Conservation (phyloP, 2,888 invertebrate genomes). For the Julus scanicus region DNA sequence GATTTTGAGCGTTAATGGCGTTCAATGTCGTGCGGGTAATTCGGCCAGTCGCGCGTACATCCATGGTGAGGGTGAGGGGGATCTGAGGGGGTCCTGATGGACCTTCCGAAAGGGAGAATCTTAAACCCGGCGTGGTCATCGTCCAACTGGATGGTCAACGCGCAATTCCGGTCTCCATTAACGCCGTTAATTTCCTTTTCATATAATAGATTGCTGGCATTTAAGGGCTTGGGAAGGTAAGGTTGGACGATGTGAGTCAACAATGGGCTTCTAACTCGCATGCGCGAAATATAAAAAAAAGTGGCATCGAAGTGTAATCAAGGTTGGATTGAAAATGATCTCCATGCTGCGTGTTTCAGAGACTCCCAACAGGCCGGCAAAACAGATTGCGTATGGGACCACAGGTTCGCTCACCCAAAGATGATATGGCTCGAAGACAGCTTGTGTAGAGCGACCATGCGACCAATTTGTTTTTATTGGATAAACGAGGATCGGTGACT, state of each 20-base stretch:
- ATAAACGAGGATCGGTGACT: slow-evolving; percentile 2
- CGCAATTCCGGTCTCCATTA: slow-evolving; percentile 8
- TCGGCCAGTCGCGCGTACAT: background rate
- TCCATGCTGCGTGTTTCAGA: background rate
- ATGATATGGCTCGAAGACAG: too few species aligned
- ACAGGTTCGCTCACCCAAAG: background rate
- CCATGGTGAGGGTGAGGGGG: too few species aligned
- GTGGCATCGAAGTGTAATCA: background rate
- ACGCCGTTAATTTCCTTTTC: slow-evolving; percentile 33
- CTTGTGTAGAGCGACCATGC: too few species aligned
- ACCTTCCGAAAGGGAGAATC: background rate
- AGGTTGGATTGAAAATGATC: slow-evolving; percentile 26
- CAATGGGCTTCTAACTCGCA: background rate
- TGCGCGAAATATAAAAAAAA: slow-evolving; percentile 5
- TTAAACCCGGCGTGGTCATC: slow-evolving; percentile 17
- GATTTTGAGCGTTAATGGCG: slow-evolving; percentile 8
- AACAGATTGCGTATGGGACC: background rate
- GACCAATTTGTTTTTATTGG: slow-evolving; percentile 21
- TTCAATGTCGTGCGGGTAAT: slow-evolving; percentile 19
- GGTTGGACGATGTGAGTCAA: background rate
- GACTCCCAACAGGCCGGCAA: background rate
- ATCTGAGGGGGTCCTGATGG: background rate
- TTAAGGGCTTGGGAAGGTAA: slow-evolving; percentile 4
- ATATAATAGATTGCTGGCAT: slow-evolving; percentile 9
- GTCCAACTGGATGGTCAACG: background rate